These are phyloP conservation scores for Brachionus rubens DNA, from an alignment of 1,140 invertebrate genomes.

Conservation along the genomic window DNA sequence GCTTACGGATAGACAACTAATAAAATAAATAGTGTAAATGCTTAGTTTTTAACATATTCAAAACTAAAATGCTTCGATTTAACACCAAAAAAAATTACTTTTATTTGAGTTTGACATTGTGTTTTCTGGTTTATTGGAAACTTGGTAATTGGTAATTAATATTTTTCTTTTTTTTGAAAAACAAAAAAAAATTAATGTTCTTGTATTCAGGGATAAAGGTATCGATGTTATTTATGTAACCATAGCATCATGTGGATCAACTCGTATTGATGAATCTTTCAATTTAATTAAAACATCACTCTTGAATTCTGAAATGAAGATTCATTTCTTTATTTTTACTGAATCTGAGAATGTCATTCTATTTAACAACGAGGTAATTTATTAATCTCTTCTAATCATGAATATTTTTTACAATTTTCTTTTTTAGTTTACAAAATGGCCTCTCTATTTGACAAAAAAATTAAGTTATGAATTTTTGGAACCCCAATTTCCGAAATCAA, in stretches of 20 bases:
- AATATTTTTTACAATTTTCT: neutral
- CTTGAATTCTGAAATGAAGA: neutral
- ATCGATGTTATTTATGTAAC: neutral
- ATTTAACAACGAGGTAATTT: neutral
- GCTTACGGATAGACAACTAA: no score
- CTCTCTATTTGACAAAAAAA: neutral
- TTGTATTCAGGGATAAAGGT: no score
- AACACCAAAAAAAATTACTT: no score
- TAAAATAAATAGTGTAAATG: no score
- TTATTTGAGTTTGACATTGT: no score
- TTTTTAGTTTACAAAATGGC: neutral
- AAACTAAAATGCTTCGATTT: no score
- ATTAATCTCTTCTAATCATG: neutral
- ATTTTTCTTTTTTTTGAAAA: no score
- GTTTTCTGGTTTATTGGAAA: no score
- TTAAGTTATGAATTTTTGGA: neutral
- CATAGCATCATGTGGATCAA: neutral
- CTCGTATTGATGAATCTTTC: neutral
- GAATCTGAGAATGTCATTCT: neutral
- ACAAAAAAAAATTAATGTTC: no score
- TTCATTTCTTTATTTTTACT: neutral
- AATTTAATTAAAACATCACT: neutral
- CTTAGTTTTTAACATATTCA: no score
- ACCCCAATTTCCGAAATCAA: neutral
- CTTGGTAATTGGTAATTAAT: no score